These are phyloP conservation scores for Agriotes lineatus DNA, from an alignment of 2,888 invertebrate species.

Conservation along the genomic window DNA sequence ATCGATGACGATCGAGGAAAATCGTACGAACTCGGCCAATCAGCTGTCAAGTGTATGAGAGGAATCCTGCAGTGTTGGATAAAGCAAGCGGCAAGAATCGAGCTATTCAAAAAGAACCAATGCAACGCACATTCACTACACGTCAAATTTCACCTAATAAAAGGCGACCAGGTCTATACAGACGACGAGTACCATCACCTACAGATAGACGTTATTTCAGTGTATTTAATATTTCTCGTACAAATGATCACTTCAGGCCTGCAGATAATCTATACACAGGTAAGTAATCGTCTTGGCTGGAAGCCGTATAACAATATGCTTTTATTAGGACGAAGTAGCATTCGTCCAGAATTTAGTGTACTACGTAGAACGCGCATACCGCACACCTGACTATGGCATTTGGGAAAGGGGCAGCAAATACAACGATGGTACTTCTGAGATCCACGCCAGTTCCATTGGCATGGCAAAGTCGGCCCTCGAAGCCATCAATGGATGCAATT, in stretches of 20 bases:
- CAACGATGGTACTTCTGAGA: constrained; percentile 97
- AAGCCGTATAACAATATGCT: background rate
- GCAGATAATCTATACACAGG: constrained; percentile 97
- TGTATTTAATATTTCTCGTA: constrained; percentile 93
- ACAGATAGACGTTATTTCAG: constrained; percentile 96
- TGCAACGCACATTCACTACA: constrained; percentile 91
- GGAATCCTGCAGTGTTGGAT: constrained; percentile 98
- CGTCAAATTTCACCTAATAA: constrained; percentile 93
- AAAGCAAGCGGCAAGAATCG: constrained; percentile 89
- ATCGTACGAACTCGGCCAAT: constrained; percentile 96
- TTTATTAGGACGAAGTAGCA: constrained; percentile 89
- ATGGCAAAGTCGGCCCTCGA: constrained; percentile 98
- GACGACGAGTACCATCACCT: constrained; percentile 93
- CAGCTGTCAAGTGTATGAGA: constrained; percentile 98
- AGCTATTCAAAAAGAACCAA: constrained; percentile 93
- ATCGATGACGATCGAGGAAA: constrained; percentile 98
- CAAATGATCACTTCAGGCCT: constrained; percentile 98
- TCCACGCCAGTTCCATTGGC: constrained; percentile 97
- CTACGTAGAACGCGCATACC: constrained; percentile 97
- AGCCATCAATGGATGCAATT: constrained; percentile 97
- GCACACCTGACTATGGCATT: constrained; percentile 99
- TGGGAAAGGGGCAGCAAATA: constrained; percentile 99
- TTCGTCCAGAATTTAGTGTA: constrained; percentile 99
- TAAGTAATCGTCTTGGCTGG: constrained; percentile 58
- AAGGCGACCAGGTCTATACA: constrained; percentile 85